These are phyloP conservation scores for Corydoras sp. DNA, from an alignment of 2,113 vertebrate species.

Conservation along the genomic window DNA sequence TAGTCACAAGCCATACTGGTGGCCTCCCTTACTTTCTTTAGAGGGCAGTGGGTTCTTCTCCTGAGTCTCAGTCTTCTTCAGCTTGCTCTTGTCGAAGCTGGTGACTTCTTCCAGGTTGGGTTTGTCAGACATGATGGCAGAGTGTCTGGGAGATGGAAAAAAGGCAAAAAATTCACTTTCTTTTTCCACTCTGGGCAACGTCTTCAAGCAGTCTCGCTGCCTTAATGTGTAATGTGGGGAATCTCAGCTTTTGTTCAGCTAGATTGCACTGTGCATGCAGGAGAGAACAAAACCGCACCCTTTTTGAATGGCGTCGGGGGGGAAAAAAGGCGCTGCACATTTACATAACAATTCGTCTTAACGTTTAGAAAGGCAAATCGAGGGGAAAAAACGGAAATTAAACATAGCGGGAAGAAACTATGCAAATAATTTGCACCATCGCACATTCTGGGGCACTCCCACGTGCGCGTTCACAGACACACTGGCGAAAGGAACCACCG, in stretches of 20 bases:
- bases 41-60: constrained; percentile 92
- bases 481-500: constrained; percentile 57
- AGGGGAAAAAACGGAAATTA: not conserved
- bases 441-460: constrained; percentile 27
- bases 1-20: not conserved
- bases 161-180: not conserved
- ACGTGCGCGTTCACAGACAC: constrained; percentile 44
- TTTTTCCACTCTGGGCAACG: not conserved
- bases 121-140: constrained; percentile 87
- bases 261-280: constrained; percentile 38
- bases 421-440: not conserved
- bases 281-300: constrained; percentile 43
- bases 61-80: constrained; percentile 89
- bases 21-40: constrained; percentile 79
- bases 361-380: constrained; percentile 19
- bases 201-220: not conserved
- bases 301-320: constrained; percentile 47
- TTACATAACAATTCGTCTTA: constrained; percentile 60
- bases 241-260: constrained; percentile 57
- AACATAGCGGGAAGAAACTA: too few species aligned
- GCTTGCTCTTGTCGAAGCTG: constrained; percentile 87
- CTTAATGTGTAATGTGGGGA: not conserved
- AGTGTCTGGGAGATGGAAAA: constrained; percentile 56
- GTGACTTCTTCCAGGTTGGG: constrained; percentile 86
- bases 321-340: constrained; percentile 16